Evolutionary conservation across 1,140 invertebrate species (phyloP), one percentile per base, ranked within the genome.

Genomic region (Eumaeus atala): DNA sequence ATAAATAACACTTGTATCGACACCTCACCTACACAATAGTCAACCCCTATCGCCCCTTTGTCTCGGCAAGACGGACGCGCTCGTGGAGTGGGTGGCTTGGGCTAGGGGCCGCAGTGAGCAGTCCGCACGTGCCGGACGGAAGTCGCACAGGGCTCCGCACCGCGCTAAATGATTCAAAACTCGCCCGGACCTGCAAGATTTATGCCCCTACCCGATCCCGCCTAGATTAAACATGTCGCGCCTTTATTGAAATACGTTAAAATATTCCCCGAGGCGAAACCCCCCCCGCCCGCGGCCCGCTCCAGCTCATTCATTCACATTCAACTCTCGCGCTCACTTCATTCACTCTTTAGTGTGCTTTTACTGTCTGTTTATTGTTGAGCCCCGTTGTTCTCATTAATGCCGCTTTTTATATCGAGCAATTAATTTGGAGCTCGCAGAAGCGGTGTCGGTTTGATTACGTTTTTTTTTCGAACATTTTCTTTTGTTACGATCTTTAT

Each of bases 81-180:
- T 67, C 61, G 66, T 62, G 66, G 48, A 50, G 70, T 66, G 65
- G 66, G 67, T 42, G 67, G 54, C 58, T 37, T 56, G 59, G 54
- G 59, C 54, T 37, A 64, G 60, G 55, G 65, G 54, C 62, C 51
- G 58, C 54, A 54, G 48, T 54, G 48, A 61, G 48, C 33, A 64
- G 61, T 64, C 59, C 67, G 65, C 78, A 79, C 79, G 77, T 80
- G 80, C 74, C 81, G 81, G 81, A 84, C 78, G 81, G 78, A 84
- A 82, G 78, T 84, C 78, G 77, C 77, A 72, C 75, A 66, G 66
- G 67, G 72, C 70, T 57, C 72, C 75, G 72, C 73, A 72, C 74
- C 75, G 67, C 78, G 80, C 76, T 84, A 86, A 86, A 86, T 86
- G 83, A 84, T 86, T 84, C 81, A 86, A 83, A 86, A 82, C 83